A percentile compares a stretch with the other conserved stretches of the same genome.
These are phyloP conservation scores for Minunthozetes semirufus DNA, from an alignment of 2,888 invertebrate genomes.

Conservation along the genomic window DNA sequence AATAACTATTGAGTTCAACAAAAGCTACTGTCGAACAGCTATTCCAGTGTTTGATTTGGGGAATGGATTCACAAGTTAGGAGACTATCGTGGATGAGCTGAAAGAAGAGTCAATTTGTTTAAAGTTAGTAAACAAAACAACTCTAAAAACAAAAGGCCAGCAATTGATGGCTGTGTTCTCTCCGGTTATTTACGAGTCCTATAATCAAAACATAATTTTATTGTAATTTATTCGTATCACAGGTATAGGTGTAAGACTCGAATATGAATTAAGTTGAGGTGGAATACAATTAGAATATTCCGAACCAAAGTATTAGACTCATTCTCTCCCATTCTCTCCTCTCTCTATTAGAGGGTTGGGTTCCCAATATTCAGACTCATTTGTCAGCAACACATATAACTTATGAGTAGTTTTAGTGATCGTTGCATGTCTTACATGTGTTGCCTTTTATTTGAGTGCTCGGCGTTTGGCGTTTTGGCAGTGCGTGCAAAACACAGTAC, in stretches of 20 bases:
- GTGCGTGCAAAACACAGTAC: too few relatives aligned
- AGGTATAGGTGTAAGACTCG: not conserved
- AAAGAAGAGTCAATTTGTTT: not conserved
- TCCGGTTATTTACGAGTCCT: not conserved
- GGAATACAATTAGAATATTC: constrained; percentile 12
- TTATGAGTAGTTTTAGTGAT: constrained; percentile 14
- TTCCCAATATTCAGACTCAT: constrained; percentile 1
- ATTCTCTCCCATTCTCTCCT: not conserved
- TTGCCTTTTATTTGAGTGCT: too few relatives aligned
- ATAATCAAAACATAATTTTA: not conserved
- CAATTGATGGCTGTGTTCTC: not conserved
- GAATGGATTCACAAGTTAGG: too few relatives aligned
- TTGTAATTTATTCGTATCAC: constrained; percentile 15
- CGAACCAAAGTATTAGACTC: not conserved
- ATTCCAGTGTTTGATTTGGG: too few relatives aligned
- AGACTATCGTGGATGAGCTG: not conserved
- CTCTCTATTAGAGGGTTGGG: not conserved
- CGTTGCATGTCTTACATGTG: constrained; percentile 3
- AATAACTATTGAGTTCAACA: not conserved
- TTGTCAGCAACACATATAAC: constrained; percentile 22
- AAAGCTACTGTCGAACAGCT: too few relatives aligned
- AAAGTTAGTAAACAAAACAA: not conserved
- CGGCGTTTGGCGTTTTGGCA: too few relatives aligned
- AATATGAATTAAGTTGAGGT: constrained; percentile 8
- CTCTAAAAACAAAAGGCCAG: not conserved